Base-by-base conservation (phyloP, 2,797 vertebrate genomes). In the Sparus aurata region DNA sequence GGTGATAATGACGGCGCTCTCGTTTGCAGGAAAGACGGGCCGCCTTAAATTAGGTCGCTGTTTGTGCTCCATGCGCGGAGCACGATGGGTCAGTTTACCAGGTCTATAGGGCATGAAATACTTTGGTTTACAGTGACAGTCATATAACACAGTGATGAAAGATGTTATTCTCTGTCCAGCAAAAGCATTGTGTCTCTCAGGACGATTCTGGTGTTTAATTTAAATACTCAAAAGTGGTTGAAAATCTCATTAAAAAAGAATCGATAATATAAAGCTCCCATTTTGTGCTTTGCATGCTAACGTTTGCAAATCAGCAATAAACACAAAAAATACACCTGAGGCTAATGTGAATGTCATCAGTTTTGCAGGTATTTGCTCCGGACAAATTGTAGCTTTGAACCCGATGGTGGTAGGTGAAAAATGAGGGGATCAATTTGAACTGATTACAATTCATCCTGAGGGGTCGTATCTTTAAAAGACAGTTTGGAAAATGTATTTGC, bases 1-100 rank as follows among this genome's bases (percentile, higher is more conserved):
- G 16, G 84, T 88, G 95, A 96, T 96, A 95, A 93, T 89, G 87
- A 86, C 74, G 47, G 84, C 80, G 89, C 85, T 94, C 91, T 94
- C 80, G 46, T 93, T 93, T 90, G 90, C 88, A 90, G 76, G 83
- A 73, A 80, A 69, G 87, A 85, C 74, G 50, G 85, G 88, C 67
- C 47, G 69, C 69, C 82, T 54, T 81, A 90, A 94, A 95, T 92
- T 85, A 93, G 94, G 93, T 93, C 78, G 82, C 87, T 84, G 91
- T 92, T 90, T 87, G 91, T 84, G 82, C 88, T 87, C 80, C 77
- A 70, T 47, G 89, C 91, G 86, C 52, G 43, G 69, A 77, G 71
- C 78, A 49, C 70, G 81, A 81, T 85, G 92, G 91, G 86, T 92
- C 86, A 78, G 83, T 91, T 93, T 93, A 91, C 92, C 84, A 64